These are phyloP conservation scores for Ptiloglossa arizonensis DNA, from an alignment of 1,140 invertebrate species.

Conservation along the genomic window DNA sequence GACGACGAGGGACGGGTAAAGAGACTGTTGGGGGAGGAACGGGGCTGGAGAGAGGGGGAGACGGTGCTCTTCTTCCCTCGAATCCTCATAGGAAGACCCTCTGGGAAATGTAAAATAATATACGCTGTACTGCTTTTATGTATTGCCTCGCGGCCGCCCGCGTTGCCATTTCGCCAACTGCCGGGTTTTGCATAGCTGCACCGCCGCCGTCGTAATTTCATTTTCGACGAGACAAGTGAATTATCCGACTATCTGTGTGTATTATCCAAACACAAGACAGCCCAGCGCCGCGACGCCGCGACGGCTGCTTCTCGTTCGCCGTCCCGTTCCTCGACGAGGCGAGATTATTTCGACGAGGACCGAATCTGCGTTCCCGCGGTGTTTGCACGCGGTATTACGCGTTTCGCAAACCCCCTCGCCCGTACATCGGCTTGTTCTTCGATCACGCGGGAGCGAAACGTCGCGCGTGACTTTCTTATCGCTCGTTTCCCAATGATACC, in stretches of 20 bases:
- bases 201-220: slow-evolving; percentile 63
- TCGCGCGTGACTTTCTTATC: slow-evolving; percentile 7
- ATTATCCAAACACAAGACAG: slow-evolving; percentile 61
- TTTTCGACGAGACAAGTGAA: slow-evolving; percentile 68
- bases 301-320: slow-evolving; percentile 32
- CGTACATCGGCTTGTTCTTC: too few relatives aligned
- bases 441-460: slow-evolving; percentile 18
- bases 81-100: slow-evolving; percentile 47
- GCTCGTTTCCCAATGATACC: not conserved
- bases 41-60: slow-evolving; percentile 22
- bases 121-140: slow-evolving; percentile 67
- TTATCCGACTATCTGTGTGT: slow-evolving; percentile 68
- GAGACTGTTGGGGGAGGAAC: slow-evolving; percentile 18
- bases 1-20: not conserved
- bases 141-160: slow-evolving; percentile 58
- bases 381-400: slow-evolving; percentile 51
- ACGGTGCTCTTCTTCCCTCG: slow-evolving; percentile 1
- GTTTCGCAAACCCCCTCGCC: too few relatives aligned
- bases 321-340: not conserved
- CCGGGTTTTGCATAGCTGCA: slow-evolving; percentile 52
- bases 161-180: slow-evolving; percentile 58
- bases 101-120: slow-evolving; percentile 77
- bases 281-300: slow-evolving; percentile 25
- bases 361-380: slow-evolving; percentile 56
- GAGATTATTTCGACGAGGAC: slow-evolving; percentile 54